Conservation (phyloP, 1,140 invertebrate species). For the Heliconius congener region DNA sequence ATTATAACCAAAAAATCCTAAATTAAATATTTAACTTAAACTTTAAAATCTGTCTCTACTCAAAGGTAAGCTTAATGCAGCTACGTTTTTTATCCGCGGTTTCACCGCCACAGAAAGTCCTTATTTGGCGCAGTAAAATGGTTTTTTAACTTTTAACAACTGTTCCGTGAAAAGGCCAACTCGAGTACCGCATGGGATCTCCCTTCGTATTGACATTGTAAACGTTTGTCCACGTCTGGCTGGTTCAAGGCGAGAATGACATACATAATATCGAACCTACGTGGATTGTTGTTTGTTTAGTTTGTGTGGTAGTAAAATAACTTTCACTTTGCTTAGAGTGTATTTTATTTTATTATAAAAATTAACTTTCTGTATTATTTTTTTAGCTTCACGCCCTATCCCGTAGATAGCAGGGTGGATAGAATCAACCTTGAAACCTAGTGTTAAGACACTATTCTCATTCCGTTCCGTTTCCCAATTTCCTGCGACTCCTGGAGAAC, state of each 20-base stretch:
- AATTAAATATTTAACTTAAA: not conserved
- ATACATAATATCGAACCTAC: not conserved
- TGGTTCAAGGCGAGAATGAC: not conserved
- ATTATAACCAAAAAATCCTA: not conserved
- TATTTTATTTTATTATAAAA: too few species aligned
- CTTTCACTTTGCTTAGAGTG: too few species aligned
- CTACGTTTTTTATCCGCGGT: not conserved
- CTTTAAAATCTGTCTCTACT: not conserved
- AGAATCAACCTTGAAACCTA: too few species aligned
- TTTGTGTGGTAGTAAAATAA: too few species aligned
- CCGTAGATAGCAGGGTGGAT: too few species aligned
- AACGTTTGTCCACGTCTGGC: not conserved
- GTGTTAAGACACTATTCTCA: too few species aligned
- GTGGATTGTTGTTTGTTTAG: not conserved
- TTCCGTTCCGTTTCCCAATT: too few species aligned
- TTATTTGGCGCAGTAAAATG: not conserved
- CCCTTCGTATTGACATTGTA: not conserved
- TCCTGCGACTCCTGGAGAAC: too few species aligned
- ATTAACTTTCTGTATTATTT: too few species aligned
- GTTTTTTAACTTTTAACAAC: constrained; percentile 9
- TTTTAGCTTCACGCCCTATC: too few species aligned
- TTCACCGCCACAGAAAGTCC: not conserved
- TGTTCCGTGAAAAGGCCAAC: not conserved
- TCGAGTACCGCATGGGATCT: not conserved
- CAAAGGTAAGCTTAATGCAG: not conserved